Conservation (phyloP, 2,797 vertebrate genomes). For the Myiotriccus ornatus region DNA sequence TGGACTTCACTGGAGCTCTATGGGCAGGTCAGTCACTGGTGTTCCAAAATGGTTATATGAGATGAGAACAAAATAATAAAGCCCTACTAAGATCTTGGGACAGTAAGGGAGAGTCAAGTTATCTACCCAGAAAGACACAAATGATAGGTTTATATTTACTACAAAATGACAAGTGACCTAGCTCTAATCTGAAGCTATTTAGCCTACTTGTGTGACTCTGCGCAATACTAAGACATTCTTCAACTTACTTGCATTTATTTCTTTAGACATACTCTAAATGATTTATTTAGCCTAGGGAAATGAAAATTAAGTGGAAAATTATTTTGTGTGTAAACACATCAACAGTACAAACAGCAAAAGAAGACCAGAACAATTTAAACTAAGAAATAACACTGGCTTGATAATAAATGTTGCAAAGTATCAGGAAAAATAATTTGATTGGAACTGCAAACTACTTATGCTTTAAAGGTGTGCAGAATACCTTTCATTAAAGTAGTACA, state of each 20-base stretch:
- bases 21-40: rapidly evolving
- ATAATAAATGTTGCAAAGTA: neutral
- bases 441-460: neutral
- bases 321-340: neutral
- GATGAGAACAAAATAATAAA: neutral
- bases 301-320: neutral
- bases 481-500: neutral
- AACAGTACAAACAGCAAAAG: neutral
- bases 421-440: neutral
- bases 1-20: neutral
- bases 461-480: neutral
- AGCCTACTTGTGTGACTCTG: neutral
- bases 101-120: neutral
- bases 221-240: neutral
- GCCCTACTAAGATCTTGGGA: neutral
- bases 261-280: neutral
- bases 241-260: neutral
- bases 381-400: neutral
- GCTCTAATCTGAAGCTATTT: neutral
- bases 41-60: neutral
- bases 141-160: neutral
- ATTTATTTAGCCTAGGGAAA: neutral
- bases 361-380: neutral
- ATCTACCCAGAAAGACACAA: neutral
- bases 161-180: neutral